These are phyloP conservation scores for Platysteira castanea DNA, from an alignment of 2,113 vertebrate species.

Conservation along the genomic window DNA sequence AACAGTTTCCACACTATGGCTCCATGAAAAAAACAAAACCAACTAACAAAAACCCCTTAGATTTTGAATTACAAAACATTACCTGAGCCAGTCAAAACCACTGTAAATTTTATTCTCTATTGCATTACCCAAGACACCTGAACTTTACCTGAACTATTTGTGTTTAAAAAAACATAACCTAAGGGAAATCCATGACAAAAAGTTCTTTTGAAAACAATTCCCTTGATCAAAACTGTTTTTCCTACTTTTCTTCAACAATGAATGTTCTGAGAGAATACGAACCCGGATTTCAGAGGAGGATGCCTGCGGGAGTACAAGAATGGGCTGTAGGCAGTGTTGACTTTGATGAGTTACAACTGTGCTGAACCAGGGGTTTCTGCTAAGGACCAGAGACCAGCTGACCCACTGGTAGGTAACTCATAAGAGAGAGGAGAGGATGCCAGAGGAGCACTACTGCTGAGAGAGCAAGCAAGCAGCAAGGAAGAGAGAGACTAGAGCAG, in stretches of 20 bases:
- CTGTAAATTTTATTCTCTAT: neutral
- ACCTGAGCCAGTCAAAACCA: neutral
- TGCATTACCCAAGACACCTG: neutral
- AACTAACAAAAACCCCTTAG: neutral
- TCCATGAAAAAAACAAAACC: neutral
- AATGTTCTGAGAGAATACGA: neutral
- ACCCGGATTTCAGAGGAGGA: neutral
- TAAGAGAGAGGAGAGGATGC: no score
- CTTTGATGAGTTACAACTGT: no score
- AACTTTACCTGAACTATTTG: neutral
- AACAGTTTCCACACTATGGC: neutral
- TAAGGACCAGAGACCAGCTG: no score
- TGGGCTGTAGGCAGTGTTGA: no score
- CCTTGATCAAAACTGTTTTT: neutral
- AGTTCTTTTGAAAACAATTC: neutral
- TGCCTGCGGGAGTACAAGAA: neutral
- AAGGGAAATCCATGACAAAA: neutral
- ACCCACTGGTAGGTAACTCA: no score
- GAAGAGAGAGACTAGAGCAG: no score
- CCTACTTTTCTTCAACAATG: neutral
- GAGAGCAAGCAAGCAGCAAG: no score
- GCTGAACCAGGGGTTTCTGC: no score
- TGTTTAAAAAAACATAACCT: neutral
- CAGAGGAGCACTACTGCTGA: no score
- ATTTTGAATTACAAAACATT: neutral